phyloP scores from a whole-genome alignment of 2,888 invertebrate genomes.

The Harpalus rubripes region DNA sequence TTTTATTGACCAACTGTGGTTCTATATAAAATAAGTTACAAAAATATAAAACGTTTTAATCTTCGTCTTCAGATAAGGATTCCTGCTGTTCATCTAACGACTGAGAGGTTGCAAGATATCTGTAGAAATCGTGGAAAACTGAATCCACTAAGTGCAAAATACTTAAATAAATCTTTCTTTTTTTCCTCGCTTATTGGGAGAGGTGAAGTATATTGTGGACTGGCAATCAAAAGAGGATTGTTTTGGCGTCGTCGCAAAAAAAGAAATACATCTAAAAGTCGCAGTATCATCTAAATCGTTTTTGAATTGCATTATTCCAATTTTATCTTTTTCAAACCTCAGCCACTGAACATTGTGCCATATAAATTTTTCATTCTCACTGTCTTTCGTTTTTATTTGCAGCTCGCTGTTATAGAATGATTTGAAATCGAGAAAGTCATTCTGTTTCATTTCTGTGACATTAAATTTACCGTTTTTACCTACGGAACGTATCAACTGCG shows the following conservation, averaged over 20 bases:
- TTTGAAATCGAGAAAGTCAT: slow-evolving; percentile 42
- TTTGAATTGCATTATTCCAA: background rate
- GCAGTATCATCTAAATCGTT: background rate
- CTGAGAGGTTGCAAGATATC: background rate
- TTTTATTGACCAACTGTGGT: no score
- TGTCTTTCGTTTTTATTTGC: background rate
- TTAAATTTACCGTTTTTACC: slow-evolving; percentile 39
- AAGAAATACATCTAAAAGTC: background rate
- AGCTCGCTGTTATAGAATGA: background rate
- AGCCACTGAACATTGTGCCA: slow-evolving; percentile 11
- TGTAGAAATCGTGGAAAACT: background rate
- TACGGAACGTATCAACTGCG: slow-evolving; percentile 46
- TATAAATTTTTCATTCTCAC: background rate
- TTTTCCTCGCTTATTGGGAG: background rate
- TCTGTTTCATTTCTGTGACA: slow-evolving; percentile 16
- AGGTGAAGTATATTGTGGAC: background rate
- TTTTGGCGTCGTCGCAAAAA: background rate
- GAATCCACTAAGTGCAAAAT: background rate
- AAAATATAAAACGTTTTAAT: no score
- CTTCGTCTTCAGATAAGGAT: background rate
- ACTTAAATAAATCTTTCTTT: background rate
- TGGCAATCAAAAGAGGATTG: background rate
- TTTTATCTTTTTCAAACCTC: background rate
- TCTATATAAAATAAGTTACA: no score
- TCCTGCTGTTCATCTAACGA: no score